A percentile compares a stretch with the other conserved stretches of the same genome.
phyloP scores from a whole-genome alignment of 2,888 invertebrate species.

The Apantesis nais region DNA sequence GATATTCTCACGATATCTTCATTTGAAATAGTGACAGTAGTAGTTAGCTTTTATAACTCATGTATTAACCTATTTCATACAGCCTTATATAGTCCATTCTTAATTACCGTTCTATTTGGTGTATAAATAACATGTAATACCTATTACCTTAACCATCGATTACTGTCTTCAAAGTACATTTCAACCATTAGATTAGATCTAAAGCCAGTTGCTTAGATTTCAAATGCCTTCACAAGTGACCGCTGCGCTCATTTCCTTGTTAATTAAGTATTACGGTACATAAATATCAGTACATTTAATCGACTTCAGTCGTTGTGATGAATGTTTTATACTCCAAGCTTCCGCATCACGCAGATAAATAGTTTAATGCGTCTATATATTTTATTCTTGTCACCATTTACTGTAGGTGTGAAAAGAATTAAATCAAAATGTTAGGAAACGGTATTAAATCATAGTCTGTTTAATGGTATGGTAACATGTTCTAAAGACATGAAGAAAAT shows the following conservation, averaged over 20 bases:
- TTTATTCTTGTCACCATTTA: conserved; percentile 2
- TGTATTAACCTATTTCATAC: background rate
- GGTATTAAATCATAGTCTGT: background rate
- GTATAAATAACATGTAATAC: conserved; percentile 32
- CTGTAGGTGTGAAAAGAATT: background rate
- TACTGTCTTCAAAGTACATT: conserved; percentile 1
- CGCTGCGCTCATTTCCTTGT: conserved; percentile 29
- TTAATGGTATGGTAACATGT: background rate
- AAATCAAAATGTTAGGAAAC: background rate
- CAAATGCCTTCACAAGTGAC: conserved; percentile 21
- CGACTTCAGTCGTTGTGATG: conserved; percentile 32
- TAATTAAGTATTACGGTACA: conserved; percentile 28
- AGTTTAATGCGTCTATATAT: conserved; percentile 23
- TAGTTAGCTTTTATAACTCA: background rate
- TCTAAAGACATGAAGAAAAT: background rate
- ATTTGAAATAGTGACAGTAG: background rate
- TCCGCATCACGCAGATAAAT: conserved; percentile 31
- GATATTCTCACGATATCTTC: background rate
- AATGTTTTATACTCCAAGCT: conserved; percentile 22
- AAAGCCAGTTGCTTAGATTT: conserved; percentile 4
- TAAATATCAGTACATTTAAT: conserved; percentile 32
- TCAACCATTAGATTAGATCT: conserved; percentile 3
- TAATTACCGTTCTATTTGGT: background rate
- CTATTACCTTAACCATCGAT: background rate
- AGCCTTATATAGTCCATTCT: background rate